Percentiles rank a stretch among this genome's conserved stretches.
phyloP scores from a whole-genome alignment of 2,888 invertebrate species.

The Thera britannica region DNA sequence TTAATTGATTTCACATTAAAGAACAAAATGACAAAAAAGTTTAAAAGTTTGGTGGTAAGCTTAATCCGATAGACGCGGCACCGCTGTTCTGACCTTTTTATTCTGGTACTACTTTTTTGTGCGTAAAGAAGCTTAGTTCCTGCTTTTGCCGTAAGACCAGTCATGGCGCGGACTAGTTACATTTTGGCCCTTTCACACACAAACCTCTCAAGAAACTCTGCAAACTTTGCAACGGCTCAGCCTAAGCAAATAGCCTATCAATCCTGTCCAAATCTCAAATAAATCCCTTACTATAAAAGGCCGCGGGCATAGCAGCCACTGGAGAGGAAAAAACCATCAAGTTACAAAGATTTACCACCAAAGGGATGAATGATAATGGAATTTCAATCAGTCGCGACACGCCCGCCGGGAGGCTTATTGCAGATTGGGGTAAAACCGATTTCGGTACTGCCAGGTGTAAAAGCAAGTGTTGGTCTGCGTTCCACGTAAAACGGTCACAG shows the following conservation, averaged over 20 bases:
- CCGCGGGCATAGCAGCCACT: constrained; percentile 56
- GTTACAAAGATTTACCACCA: constrained; percentile 75
- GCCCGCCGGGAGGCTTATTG: constrained; percentile 45
- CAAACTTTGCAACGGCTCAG: constrained; percentile 28
- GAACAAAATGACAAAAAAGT: no score
- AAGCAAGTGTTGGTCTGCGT: constrained; percentile 8
- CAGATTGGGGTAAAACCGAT: constrained; percentile 43
- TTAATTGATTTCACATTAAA: no score
- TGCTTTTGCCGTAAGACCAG: no score
- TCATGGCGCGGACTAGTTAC: not conserved
- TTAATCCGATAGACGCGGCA: no score
- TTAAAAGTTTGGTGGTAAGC: no score
- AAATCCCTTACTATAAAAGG: constrained; percentile 66
- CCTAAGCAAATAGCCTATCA: constrained; percentile 52
- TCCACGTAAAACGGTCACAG: not conserved
- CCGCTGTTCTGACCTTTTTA: no score
- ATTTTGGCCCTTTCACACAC: not conserved
- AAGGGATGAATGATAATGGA: constrained; percentile 78
- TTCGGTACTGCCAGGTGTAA: constrained; percentile 22
- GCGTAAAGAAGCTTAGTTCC: no score
- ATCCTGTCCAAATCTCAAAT: constrained; percentile 60
- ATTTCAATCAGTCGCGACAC: constrained; percentile 75
- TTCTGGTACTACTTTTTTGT: no score
- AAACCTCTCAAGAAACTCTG: constrained; percentile 16
- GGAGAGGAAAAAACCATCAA: constrained; percentile 70